phyloP scores from a whole-genome alignment of 1,140 invertebrate genomes.

The Drosophila simulans region DNA sequence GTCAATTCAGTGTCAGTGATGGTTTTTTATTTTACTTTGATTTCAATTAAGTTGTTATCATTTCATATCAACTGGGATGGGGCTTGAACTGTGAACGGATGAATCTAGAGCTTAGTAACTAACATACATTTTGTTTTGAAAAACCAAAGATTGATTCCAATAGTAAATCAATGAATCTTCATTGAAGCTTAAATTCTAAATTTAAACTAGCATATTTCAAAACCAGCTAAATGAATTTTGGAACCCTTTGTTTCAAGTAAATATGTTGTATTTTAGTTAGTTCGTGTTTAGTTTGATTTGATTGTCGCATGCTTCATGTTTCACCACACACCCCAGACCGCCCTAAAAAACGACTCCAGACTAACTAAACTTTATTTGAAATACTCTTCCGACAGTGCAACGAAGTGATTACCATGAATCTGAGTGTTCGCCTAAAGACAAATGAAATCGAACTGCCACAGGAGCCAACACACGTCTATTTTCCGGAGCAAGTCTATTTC shows the following conservation, averaged over 20 bases:
- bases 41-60: slow-evolving; percentile 57
- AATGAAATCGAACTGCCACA: slow-evolving; percentile 85
- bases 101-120: slow-evolving; percentile 2
- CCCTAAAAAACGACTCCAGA: not conserved
- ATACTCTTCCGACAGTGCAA: slow-evolving; percentile 57
- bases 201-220: not conserved
- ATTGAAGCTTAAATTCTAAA: not conserved
- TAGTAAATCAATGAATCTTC: not conserved
- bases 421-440: slow-evolving; percentile 86
- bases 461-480: slow-evolving; percentile 75
- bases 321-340: slow-evolving; percentile 24
- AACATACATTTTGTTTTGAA: too few relatives aligned
- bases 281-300: slow-evolving; percentile 51
- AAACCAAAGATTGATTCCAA: too few relatives aligned
- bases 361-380: slow-evolving; percentile 14
- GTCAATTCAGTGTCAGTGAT: slow-evolving; percentile 85
- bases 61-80: slow-evolving; percentile 52
- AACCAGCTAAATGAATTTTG: not conserved
- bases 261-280: slow-evolving; percentile 1
- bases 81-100: slow-evolving; percentile 11
- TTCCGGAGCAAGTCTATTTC: slow-evolving; percentile 79
- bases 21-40: slow-evolving; percentile 81
- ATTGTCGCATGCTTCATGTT: slow-evolving; percentile 64
- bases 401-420: slow-evolving; percentile 85
- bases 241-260: too few relatives aligned